Conservation (phyloP, 2,113 vertebrate genomes). For the Oryctolagus cuniculus region mOryCun1.1 NC_091445.1:81608001-81608500, state of each 20-base stretch:
- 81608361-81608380: conserved; percentile 36
- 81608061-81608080: background rate
- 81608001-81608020: background rate
- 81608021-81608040: background rate
- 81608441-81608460: no score
- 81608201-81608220: background rate
- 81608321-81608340: background rate
- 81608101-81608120: background rate
- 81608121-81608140: conserved; percentile 23
- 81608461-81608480: no score
- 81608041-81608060: conserved; percentile 15
- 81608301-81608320: conserved; percentile 8
- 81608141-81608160: background rate
- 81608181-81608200: background rate
- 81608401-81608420: conserved; percentile 1
- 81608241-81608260: background rate
- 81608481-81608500: no score
- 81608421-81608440: no score
- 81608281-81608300: background rate
- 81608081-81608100: background rate
- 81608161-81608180: conserved; percentile 30
- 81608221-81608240: conserved; percentile 1
- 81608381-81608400: conserved; percentile 16
- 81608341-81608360: background rate
- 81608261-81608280: background rate